These are phyloP conservation scores for Standfussiana lucernea DNA, from an alignment of 2,888 invertebrate species.

Conservation along the genomic window DNA sequence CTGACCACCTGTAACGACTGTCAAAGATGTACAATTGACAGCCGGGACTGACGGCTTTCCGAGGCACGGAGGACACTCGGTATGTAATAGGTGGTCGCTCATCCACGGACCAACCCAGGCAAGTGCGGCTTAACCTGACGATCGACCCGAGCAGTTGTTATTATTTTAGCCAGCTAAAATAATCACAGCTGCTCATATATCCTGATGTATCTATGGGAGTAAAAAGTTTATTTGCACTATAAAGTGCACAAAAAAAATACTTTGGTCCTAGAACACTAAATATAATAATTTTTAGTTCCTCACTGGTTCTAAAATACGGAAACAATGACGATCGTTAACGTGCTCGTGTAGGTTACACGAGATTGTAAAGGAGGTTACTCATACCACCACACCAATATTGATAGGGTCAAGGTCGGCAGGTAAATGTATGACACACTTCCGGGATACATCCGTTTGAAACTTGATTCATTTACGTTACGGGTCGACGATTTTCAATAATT, in stretches of 20 bases:
- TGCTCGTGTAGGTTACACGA: not conserved
- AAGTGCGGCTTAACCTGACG: no score
- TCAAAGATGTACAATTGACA: no score
- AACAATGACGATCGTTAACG: not conserved
- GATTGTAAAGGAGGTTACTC: not conserved
- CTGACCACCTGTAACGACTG: no score
- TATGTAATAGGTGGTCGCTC: no score
- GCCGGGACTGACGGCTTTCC: no score
- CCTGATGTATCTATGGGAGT: not conserved
- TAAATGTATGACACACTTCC: slow-evolving; percentile 10
- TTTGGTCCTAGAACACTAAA: not conserved
- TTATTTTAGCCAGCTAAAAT: no score
- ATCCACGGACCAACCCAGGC: no score
- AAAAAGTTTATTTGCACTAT: no score
- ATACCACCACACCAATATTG: slow-evolving; percentile 1
- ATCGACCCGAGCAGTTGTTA: no score
- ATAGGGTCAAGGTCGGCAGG: slow-evolving; percentile 27
- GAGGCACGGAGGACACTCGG: no score
- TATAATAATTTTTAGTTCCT: not conserved
- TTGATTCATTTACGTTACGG: not conserved
- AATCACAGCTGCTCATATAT: no score
- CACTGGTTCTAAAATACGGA: not conserved
- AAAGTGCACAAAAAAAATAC: not conserved
- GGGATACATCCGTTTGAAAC: not conserved
- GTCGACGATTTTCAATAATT: not conserved